Base-by-base conservation (phyloP, 2,797 vertebrate genomes). In the Sebastes hubbsi region DNA sequence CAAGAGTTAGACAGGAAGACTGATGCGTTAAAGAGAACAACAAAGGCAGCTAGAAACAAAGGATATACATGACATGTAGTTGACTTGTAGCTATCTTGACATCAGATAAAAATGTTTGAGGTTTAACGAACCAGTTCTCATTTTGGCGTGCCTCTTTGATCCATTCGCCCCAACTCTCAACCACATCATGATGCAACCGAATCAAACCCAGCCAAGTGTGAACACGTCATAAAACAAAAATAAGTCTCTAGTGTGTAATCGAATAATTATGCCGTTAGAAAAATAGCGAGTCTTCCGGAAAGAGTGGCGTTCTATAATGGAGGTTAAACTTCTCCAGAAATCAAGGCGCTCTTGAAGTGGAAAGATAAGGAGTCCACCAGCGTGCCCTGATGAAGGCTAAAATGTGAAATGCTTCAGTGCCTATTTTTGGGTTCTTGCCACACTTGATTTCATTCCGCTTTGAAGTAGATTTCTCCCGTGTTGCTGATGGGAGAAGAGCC, bases 391-490 rank as follows among this genome's bases (percentile, higher is more conserved):
- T 64, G 68, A 78, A 78, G 71, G 30, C 75, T 59, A 24, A 72
- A 83, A 60, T 75, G 61, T 62, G 63, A 87, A 85, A 82, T 70
- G 61, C 81, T 79, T 71, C 77, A 42, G 54, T 34, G 73, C 49
- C 82, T 84, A 84, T 87, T 89, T 89, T 71, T 80, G 68, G 75
- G 27, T 78, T 77, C 69, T 85, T 3, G 16, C 60, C 84, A 84
- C 86, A 90, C 80, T 90, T 81, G 38, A 84, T 85, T 91, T 84
- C 42, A 66, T 74, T 86, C 63, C 38, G 60, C 78, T 81, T 83
- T 84, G 73, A 90, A 90, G 78, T 76, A 42, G 68, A 87, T 78
- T 78, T 78, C 54, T 65, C 73, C 84, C 65, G 7, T 38, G 74
- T 52, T 66, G 76, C 30, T 71, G 60, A 86, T 38, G 38, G 34